A percentile compares a stretch with the other conserved stretches of the same genome.
phyloP scores from a whole-genome alignment of 2,113 vertebrate genomes.

The Montifringilla adamsi region DNA sequence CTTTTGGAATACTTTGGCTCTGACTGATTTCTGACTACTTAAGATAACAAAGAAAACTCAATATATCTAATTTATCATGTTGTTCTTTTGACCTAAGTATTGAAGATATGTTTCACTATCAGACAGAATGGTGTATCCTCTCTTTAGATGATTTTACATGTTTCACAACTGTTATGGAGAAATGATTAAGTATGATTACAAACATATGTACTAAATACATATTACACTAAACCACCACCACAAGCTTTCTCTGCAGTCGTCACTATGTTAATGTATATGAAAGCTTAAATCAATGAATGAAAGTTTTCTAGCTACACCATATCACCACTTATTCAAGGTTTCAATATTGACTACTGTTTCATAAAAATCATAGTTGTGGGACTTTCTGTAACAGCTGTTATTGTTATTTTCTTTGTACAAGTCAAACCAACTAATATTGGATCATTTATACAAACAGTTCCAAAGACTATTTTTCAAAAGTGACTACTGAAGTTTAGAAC shows the following conservation, averaged over 20 bases:
- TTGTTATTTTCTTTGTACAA: neutral
- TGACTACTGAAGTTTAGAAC: neutral
- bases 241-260: neutral
- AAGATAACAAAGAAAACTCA: neutral
- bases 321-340: neutral
- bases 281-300: neutral
- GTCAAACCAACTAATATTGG: neutral
- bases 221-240: neutral
- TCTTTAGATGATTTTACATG: neutral
- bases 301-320: neutral
- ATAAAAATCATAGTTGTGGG: neutral
- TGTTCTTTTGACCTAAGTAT: neutral
- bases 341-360: neutral
- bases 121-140: neutral
- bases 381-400: neutral
- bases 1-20: neutral
- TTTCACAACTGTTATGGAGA: neutral
- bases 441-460: neutral
- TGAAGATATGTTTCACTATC: neutral
- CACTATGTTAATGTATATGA: neutral
- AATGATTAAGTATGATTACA: neutral
- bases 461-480: neutral
- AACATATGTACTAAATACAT: neutral
- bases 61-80: neutral
- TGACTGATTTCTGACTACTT: neutral